Base-by-base conservation (phyloP, 1,140 invertebrate genomes). In the Neodiprion virginianus region DNA sequence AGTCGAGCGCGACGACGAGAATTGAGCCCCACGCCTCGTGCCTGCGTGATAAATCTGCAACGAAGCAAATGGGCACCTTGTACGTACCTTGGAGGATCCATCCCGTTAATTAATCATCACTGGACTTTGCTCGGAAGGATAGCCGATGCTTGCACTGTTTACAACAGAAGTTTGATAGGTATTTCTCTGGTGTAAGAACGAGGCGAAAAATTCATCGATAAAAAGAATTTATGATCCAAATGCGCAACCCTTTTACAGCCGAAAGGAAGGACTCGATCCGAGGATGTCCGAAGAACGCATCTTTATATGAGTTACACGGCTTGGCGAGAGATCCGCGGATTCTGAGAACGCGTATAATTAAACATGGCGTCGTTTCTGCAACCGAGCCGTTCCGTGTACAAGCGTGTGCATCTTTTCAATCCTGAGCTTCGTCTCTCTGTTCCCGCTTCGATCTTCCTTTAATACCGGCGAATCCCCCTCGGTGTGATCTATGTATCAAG, bases 311-410 rank as follows among this genome's bases (percentile, higher is more conserved):
- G 28, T 40, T 40, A 40, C 28, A 0, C 28, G 28, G 79, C 76
- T 75, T 81, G 74, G 79, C 28, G 79, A 71, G 72, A 84, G 83
- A 84, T 81, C 79, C 74, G 79, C 77, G 76, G 83, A 85, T 86
- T 85, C 83, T 80, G 79, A 84, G 84, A 86, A 86, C 84, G 83
- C 83, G 84, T 84, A 86, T 86, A 86, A 86, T 86, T 86, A 86
- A 86, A 79, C 80, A 78, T 74, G 10, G 73, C 78, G n/a, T 8
- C 11, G 53, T 61, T 40, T 53, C 7, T 70, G 78, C 76, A 66
- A 48, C 67, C 75, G 72, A n/a, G 21, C 8, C 66, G 72, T 53
- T 47, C 47, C 75, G 75, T 80, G 76, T 75, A 77, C 68, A 21
- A 21, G 17, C 17, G 75, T 73, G 61, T 71, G 79, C 72, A 71